Evolutionary conservation across 2,888 invertebrate genomes (phyloP).

Genomic region (Crioceris asparagi): DNA sequence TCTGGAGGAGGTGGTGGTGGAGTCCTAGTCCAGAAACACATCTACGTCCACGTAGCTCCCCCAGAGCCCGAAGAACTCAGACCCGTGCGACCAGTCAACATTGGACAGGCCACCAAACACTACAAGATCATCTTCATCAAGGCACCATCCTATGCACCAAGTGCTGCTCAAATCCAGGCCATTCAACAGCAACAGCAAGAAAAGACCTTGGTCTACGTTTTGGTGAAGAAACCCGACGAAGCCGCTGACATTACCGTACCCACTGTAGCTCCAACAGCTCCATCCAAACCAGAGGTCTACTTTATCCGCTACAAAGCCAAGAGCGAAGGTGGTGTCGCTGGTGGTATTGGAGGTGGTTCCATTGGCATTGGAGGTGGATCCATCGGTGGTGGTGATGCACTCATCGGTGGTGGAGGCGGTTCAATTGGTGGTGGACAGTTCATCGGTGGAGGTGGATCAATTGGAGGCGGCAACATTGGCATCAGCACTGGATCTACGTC

Average conservation of each 20-base stretch:
- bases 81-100: slow-evolving; percentile 49
- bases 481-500: slow-evolving; percentile 7
- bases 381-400: slow-evolving; percentile 6
- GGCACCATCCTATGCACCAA: slow-evolving; percentile 45
- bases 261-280: slow-evolving; percentile 69
- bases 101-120: slow-evolving; percentile 68
- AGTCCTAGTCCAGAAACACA: slow-evolving; percentile 68
- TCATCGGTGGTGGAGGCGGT: slow-evolving; percentile 8
- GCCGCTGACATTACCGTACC: slow-evolving; percentile 66
- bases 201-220: slow-evolving; percentile 77
- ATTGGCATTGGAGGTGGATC: slow-evolving; percentile 13
- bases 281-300: slow-evolving; percentile 83
- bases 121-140: slow-evolving; percentile 89
- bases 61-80: slow-evolving; percentile 64
- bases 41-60: slow-evolving; percentile 80
- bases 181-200: slow-evolving; percentile 72
- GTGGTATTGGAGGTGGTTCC: slow-evolving; percentile 16
- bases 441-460: slow-evolving; percentile 15
- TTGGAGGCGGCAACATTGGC: slow-evolving; percentile 7
- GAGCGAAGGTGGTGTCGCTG: slow-evolving; percentile 32
- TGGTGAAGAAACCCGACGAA: slow-evolving; percentile 73
- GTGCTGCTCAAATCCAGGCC: slow-evolving; percentile 65
- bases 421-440: slow-evolving; percentile 17
- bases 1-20: slow-evolving; percentile 35
- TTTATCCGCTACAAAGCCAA: slow-evolving; percentile 78